Conservation (phyloP, 2,888 invertebrate species). For the Ophion obscuratus region DNA sequence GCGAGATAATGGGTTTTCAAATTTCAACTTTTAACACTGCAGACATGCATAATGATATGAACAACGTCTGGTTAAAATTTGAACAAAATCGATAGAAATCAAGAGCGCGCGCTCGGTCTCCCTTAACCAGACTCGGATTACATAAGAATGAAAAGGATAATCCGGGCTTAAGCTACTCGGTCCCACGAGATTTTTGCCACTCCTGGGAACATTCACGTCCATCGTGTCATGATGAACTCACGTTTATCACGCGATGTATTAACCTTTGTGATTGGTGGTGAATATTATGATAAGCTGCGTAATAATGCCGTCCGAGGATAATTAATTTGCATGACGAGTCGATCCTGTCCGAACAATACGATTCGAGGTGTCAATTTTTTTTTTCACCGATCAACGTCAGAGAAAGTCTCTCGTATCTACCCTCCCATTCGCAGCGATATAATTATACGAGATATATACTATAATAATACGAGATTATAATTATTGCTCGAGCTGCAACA, state of each 20-base stretch:
- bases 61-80: no score
- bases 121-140: conserved; percentile 30
- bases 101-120: no score
- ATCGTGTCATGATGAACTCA: background rate
- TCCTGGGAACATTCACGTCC: background rate
- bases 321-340: background rate
- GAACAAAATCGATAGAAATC: no score
- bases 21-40: no score
- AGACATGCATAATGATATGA: no score
- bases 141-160: conserved; percentile 29
- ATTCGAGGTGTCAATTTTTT: background rate
- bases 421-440: background rate
- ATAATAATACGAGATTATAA: background rate
- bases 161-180: conserved; percentile 7
- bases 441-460: conserved; percentile 7
- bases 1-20: no score
- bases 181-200: background rate
- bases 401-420: background rate
- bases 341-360: background rate
- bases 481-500: background rate
- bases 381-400: background rate
- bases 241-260: background rate
- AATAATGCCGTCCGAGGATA: background rate
- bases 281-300: no score
- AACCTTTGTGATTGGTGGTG: no score